Percentiles rank a stretch among this genome's conserved stretches.
Conservation (phyloP, 2,797 vertebrate species). For the Coregonus sp. region DNA sequence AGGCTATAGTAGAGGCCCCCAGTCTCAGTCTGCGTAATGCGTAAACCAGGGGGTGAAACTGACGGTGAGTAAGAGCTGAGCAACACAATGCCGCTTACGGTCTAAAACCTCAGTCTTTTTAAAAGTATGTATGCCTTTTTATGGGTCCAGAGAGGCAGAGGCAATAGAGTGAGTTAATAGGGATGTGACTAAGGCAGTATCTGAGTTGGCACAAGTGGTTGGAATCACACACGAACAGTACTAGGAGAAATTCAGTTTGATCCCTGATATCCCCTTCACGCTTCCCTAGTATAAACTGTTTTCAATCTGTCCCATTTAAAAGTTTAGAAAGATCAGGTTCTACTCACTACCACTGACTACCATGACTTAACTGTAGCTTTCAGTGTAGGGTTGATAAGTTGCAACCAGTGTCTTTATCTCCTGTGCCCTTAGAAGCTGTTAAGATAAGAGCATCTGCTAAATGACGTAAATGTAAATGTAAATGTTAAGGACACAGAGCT, state of each 20-base stretch:
- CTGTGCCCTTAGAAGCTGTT: conserved; percentile 44
- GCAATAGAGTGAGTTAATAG: conserved; percentile 28
- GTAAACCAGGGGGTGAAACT: conserved; percentile 54
- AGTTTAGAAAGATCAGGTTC: background rate
- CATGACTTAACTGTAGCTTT: background rate
- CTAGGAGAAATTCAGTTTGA: background rate
- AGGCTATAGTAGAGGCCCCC: conserved; percentile 36
- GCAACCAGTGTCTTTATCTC: conserved; percentile 42
- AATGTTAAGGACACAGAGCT: conserved; percentile 26
- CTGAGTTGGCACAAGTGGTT: conserved; percentile 46
- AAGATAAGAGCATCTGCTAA: no score
- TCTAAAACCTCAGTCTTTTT: conserved; percentile 61
- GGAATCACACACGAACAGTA: conserved; percentile 48
- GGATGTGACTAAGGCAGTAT: conserved; percentile 64
- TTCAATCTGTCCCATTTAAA: background rate
- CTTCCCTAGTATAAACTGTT: background rate
- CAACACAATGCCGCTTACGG: conserved; percentile 47
- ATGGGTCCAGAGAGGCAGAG: conserved; percentile 52
- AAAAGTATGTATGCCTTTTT: conserved; percentile 66
- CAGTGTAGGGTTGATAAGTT: background rate
- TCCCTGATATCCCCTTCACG: background rate
- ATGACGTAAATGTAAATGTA: no score
- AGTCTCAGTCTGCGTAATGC: conserved; percentile 46
- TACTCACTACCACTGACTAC: background rate
- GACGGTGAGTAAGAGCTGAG: conserved; percentile 69